Base-by-base conservation (phyloP, 2,113 vertebrate genomes). In the Tachysurus vachellii region DNA sequence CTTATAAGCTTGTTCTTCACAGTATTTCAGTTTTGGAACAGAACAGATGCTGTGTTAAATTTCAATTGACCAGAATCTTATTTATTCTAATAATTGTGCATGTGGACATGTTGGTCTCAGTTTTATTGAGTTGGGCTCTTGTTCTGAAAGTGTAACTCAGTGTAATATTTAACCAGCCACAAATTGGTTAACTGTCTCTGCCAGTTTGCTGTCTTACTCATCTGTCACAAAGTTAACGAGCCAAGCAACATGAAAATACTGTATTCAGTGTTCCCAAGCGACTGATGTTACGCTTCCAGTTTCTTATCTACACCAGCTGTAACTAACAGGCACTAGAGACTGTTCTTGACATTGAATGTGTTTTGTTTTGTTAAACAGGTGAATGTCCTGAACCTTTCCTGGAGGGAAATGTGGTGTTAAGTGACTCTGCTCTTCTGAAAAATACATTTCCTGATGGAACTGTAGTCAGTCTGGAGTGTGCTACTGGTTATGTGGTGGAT, bases 331-430 rank as follows among this genome's bases (percentile, higher is more conserved):
- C 5, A 54, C 12, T 77, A 28, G n/a, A 28, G 75, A 28, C 14
- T 54, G 75, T 77, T 7, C n/a, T 77, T 77, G 21, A 82, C n/a
- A 19, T 28, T 85, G 4, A 87, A 6, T 1, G 0, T 81, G 2
- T 82, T 1, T 88, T 2, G 47, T 73, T 76, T 81, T 44, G 68
- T 75, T 54, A 12, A 77, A 53, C 85, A 94, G 93, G 86, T 0
- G 14, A 90, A 11, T 95, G 94, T 82, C 64, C 28, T 0, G 54
- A 4, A 66, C 95, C 94, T 56, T 0, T n/a, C 0, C 4, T 0
- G 28, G 1, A 0, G 0, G 0, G 0, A 0, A 77, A 73, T 0
- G 12, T n/a, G 0, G 4, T 92, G 61, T 36, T 95, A 31, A 87
- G 86, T 10, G 0, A 21, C 0, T 21, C 85, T 0, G 16, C 92